These are phyloP conservation scores for Furnarius figulus DNA, from an alignment of 2,113 vertebrate genomes.

Conservation along the genomic window DNA sequence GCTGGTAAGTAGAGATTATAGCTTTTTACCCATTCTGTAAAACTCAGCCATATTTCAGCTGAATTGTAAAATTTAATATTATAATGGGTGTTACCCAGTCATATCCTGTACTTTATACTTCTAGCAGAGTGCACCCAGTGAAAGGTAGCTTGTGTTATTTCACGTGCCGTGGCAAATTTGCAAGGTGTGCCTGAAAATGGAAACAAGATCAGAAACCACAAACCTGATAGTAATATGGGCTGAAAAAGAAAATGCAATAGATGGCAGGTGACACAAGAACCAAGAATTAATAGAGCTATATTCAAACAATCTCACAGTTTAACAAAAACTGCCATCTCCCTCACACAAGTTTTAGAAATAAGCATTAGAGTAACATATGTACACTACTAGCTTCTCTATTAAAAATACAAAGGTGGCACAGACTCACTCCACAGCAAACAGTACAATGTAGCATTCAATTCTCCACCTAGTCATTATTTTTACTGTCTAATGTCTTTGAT, in stretches of 20 bases:
- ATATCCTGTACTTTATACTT: background rate
- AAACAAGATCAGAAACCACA: background rate
- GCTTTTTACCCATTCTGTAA: background rate
- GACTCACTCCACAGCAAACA: background rate
- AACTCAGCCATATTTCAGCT: background rate
- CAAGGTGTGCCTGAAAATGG: background rate
- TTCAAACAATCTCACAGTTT: background rate
- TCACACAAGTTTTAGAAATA: background rate
- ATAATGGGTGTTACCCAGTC: background rate
- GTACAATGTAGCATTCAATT: background rate
- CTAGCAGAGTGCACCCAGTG: background rate
- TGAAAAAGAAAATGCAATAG: background rate
- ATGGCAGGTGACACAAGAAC: background rate
- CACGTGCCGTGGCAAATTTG: background rate
- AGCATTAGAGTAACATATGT: background rate
- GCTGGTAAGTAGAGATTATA: background rate
- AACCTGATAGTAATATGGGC: background rate
- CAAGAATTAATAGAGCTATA: background rate
- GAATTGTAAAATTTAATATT: background rate
- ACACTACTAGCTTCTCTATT: background rate
- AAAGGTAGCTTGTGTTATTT: background rate
- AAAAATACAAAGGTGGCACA: background rate
- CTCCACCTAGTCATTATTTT: background rate
- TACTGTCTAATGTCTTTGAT: background rate
- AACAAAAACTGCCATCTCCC: background rate